Conservation (phyloP, 2,113 vertebrate genomes). For the Datnioides undecimradiatus region DNA sequence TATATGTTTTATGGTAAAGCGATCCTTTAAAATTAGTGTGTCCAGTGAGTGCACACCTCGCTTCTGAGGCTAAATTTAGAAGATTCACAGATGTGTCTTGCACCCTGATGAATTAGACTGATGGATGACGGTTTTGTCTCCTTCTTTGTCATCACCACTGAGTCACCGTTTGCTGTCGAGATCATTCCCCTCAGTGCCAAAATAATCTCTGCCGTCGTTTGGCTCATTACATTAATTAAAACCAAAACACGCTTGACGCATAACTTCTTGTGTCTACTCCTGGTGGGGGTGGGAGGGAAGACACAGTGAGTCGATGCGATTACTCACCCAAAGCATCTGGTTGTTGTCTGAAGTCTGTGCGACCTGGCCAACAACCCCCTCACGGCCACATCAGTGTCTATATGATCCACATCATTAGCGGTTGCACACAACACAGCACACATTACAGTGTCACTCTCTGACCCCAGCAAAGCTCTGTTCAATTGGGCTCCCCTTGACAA, state of each 20-base stretch:
- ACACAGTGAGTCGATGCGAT: conserved; percentile 67
- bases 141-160: conserved; percentile 37
- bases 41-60: neutral
- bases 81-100: neutral
- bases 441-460: conserved; percentile 53
- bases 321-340: conserved; percentile 71
- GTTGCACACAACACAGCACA: conserved; percentile 38
- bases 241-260: conserved; percentile 55
- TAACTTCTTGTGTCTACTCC: conserved; percentile 29
- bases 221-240: conserved; percentile 61
- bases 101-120: neutral
- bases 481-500: conserved; percentile 45
- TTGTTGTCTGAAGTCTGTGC: conserved; percentile 61
- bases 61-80: neutral
- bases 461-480: conserved; percentile 50
- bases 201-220: conserved; percentile 49
- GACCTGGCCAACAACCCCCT: conserved; percentile 9
- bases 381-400: conserved; percentile 52
- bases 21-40: neutral
- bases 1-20: neutral
- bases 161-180: conserved; percentile 50
- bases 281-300: too few species aligned
- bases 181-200: conserved; percentile 36
- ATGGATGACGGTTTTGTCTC: conserved; percentile 6
- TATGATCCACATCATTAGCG: conserved; percentile 68